phyloP scores from a whole-genome alignment of 1,140 invertebrate genomes.

The Nylanderia fulva region DNA sequence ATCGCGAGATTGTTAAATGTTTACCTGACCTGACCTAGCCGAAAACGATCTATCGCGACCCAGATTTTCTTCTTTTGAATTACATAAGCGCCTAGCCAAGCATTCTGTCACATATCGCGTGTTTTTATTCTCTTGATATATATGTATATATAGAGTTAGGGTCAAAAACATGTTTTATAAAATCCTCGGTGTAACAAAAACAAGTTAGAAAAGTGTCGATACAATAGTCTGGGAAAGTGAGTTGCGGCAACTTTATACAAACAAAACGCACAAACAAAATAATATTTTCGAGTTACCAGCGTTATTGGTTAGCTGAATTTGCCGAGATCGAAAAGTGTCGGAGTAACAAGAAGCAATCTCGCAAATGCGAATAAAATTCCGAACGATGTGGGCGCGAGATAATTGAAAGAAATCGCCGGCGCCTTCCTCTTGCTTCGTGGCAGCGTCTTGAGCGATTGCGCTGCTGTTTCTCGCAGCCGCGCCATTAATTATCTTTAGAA shows the following conservation, averaged over 20 bases:
- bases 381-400: slow-evolving; percentile 19
- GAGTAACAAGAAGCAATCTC: not conserved
- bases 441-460: slow-evolving; percentile 4
- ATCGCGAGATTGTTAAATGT: slow-evolving; percentile 4
- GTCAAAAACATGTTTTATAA: not conserved
- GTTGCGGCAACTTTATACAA: not conserved
- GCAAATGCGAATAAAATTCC: slow-evolving; percentile 27
- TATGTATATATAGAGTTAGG: too few species aligned
- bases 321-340: not conserved
- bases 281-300: slow-evolving; percentile 3
- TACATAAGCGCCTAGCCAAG: not conserved
- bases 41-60: not conserved
- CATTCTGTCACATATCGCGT: not conserved
- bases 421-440: not conserved
- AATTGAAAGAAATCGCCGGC: slow-evolving; percentile 45
- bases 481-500: slow-evolving; percentile 66
- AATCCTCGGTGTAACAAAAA: not conserved
- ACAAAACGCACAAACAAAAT: not conserved
- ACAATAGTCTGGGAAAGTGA: not conserved
- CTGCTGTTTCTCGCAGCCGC: slow-evolving; percentile 42
- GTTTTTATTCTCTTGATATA: not conserved
- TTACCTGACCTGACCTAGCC: not conserved
- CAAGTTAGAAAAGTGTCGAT: not conserved
- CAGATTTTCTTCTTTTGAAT: not conserved
- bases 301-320: not conserved